Evolutionary conservation across 2,113 vertebrate species (phyloP).

Genomic region (Ceyx cyanopectus): DNA sequence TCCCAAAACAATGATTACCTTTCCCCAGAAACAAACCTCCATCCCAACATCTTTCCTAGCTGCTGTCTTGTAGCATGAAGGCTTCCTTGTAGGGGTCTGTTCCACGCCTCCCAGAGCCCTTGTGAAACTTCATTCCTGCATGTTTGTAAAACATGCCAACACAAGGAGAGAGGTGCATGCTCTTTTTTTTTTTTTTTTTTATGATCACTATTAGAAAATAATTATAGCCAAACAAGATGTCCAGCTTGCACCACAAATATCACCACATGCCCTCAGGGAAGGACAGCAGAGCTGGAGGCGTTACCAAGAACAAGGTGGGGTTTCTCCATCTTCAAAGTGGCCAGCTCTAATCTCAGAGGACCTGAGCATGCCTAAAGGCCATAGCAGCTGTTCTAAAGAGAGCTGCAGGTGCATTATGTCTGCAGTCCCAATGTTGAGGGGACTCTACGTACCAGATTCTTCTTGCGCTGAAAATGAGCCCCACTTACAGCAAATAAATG

Average conservation of each 20-base stretch:
- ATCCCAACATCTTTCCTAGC: neutral
- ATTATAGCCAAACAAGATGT: neutral
- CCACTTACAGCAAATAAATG: neutral
- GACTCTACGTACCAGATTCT: neutral
- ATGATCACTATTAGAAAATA: neutral
- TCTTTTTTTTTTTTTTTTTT: neutral
- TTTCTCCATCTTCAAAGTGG: slow-evolving; percentile 1
- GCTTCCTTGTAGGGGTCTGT: neutral
- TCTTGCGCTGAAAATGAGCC: neutral
- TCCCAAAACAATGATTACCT: slow-evolving; percentile 36
- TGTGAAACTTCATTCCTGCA: neutral
- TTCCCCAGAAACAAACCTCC: slow-evolving; percentile 33
- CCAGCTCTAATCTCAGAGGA: neutral
- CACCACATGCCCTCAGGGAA: neutral
- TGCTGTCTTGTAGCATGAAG: neutral
- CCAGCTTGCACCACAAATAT: neutral
- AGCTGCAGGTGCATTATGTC: neutral
- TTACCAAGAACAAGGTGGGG: neutral
- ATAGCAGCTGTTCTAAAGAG: neutral
- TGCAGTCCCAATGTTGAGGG: neutral
- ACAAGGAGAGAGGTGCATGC: accelerated
- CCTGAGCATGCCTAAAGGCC: neutral
- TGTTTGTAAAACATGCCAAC: neutral
- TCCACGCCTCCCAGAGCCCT: neutral
- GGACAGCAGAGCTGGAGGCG: neutral